phyloP scores from a whole-genome alignment of 2,797 vertebrate species.

The Halcyon smyrnensis region DNA sequence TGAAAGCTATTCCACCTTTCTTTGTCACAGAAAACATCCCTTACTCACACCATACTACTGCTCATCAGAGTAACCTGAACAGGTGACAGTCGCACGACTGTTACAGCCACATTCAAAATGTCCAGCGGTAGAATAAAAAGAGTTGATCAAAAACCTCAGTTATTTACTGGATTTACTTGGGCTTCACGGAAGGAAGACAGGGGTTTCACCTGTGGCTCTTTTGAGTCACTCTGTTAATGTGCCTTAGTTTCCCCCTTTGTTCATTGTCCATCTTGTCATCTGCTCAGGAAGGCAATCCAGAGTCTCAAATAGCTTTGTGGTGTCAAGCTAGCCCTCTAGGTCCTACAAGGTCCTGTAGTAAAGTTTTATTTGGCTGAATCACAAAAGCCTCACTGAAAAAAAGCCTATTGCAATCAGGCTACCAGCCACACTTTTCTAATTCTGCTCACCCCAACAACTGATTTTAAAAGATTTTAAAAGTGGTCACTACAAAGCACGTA shows the following conservation, averaged over 20 bases:
- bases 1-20: neutral
- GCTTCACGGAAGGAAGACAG: neutral
- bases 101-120: neutral
- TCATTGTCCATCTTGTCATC: neutral
- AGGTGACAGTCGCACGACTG: accelerated
- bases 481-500: neutral
- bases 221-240: neutral
- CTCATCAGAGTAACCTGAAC: neutral
- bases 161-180: neutral
- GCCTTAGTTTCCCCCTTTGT: neutral
- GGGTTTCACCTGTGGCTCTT: neutral
- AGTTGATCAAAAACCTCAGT: neutral
- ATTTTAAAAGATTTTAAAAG: neutral
- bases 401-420: neutral
- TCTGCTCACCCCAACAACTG: neutral
- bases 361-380: neutral
- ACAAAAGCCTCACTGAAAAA: neutral
- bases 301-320: neutral
- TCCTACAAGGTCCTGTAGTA: neutral
- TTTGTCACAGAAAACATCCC: neutral
- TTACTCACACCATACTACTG: neutral
- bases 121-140: neutral
- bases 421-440: neutral
- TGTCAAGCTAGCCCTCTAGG: neutral
- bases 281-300: neutral